Evolutionary conservation across 2,888 invertebrate species (phyloP).

Genomic region (Mesopsocus fuscifrons): DNA sequence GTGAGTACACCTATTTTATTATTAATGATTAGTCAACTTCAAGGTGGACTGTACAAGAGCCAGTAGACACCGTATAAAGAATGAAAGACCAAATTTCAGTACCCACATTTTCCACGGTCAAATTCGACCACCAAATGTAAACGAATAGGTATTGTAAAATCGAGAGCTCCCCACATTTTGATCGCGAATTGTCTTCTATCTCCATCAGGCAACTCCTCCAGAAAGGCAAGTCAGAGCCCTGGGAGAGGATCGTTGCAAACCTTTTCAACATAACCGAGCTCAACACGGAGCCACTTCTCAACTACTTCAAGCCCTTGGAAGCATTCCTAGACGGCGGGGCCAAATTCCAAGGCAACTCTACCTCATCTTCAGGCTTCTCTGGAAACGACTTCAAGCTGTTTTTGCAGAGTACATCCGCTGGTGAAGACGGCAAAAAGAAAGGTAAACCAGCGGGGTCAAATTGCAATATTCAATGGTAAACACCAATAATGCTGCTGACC

Average conservation of each 20-base stretch:
- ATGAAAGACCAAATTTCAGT: too few relatives aligned
- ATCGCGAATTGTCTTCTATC: not conserved
- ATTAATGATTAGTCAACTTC: too few relatives aligned
- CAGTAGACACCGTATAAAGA: not conserved
- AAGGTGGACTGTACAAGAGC: too few relatives aligned
- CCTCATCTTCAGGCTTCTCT: not conserved
- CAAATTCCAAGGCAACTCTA: not conserved
- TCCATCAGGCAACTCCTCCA: not conserved
- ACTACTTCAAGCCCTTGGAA: constrained; percentile 5
- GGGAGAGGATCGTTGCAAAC: not conserved
- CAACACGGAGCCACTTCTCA: not conserved
- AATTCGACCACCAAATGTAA: too few relatives aligned
- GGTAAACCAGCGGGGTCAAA: too few relatives aligned
- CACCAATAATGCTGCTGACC: too few relatives aligned
- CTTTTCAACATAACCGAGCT: constrained; percentile 7
- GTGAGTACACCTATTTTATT: too few relatives aligned
- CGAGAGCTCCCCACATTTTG: too few relatives aligned
- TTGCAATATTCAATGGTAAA: too few relatives aligned
- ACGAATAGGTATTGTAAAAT: not conserved
- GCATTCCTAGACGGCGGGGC: not conserved
- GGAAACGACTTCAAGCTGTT: not conserved
- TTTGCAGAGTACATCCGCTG: not conserved
- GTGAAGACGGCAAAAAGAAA: not conserved
- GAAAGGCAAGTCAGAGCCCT: constrained; percentile 1
- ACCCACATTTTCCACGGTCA: too few relatives aligned